A percentile compares a stretch with the other conserved stretches of the same genome.
phyloP scores from a whole-genome alignment of 2,888 invertebrate genomes.

The Cloeon dipterum region DNA sequence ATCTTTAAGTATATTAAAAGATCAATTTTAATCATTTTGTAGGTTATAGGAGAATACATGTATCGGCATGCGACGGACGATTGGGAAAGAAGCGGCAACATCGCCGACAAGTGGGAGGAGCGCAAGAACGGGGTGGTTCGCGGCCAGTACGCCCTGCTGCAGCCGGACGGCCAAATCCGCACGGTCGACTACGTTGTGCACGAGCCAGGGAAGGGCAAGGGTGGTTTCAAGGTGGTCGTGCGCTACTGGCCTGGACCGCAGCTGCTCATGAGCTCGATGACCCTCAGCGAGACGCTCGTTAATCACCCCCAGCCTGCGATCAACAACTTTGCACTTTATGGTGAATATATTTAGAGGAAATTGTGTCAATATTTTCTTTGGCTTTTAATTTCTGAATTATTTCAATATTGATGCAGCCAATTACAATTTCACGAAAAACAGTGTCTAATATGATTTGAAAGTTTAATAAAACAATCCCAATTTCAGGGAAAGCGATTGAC shows the following conservation, averaged over 20 bases:
- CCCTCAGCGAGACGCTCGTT: conserved; percentile 1
- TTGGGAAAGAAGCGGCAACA: conserved; percentile 10
- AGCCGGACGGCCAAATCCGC: conserved; percentile 13
- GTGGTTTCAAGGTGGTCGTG: conserved; percentile 13
- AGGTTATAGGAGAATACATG: conserved; percentile 11
- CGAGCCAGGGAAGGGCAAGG: conserved; percentile 8
- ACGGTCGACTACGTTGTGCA: conserved; percentile 14
- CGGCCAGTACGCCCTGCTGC: conserved; percentile 13
- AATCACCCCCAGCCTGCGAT: neutral
- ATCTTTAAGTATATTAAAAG: too few species aligned
- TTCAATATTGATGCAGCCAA: too few species aligned
- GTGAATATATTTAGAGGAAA: too few species aligned
- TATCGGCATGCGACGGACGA: conserved; percentile 14
- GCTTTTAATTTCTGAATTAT: too few species aligned
- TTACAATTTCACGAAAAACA: too few species aligned
- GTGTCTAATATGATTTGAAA: too few species aligned
- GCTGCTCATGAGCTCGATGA: conserved; percentile 10
- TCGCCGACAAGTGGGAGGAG: conserved; percentile 14
- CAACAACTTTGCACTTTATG: neutral
- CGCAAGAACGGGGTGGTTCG: conserved; percentile 13
- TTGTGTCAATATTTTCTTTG: too few species aligned
- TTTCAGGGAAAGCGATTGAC: too few species aligned
- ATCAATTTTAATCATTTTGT: too few species aligned
- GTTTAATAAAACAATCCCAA: too few species aligned
- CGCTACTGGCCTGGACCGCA: conserved; percentile 7